Evolutionary conservation across 2,888 invertebrate species (phyloP), one percentile per base, ranked within the genome.

Genomic region (Drosophila imparisetae): DNA sequence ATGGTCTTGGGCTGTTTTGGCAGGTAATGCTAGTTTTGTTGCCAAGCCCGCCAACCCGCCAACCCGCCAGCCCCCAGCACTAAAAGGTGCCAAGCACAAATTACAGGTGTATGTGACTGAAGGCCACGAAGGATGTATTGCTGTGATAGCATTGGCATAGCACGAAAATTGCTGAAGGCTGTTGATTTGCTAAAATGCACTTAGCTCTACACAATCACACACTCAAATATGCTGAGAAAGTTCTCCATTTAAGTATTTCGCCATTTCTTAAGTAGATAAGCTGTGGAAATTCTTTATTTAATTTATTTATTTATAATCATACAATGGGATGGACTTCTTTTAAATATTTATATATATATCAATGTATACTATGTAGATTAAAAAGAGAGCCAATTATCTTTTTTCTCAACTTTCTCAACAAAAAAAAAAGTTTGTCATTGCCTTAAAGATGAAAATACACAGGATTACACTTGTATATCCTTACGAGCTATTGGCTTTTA

Each of bases 61-160:
- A 38, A 32, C 40, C 57, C 59, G 30, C 38, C 45, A 32, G 24
- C 11, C 30, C 36, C 52, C 32, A 13, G 13, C 32, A 53, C 18
- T n/a, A 52, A 66, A 65, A 78, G 72, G 71, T 78, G 77, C 54
- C 70, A 52, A 66, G 68, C 71, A 73, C 61, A 84, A 84, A 84
- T 84, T 84, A 86, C 84, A 86, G 86, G 84, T 84, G 84, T 86
- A 69, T 85, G 83, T 81, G 74, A 75, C 71, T 76, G 75, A 75
- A 78, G 72, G 78, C 86, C 40, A 61, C 75, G 60, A 77, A 75
- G 80, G 71, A 75, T 71, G 55, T 72, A 53, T 74, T 72, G 78
- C 81, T 79, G 78, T 83, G 83, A 83, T 77, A 83, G 81, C 76
- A 76, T 79, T 76, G 75, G 69, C 66, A 69, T 10, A 64, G 72